Percentiles rank a stretch among this genome's conserved stretches.
These are phyloP conservation scores for Gymnocheta viridis DNA, from an alignment of 2,888 invertebrate species.

Conservation along the genomic window DNA sequence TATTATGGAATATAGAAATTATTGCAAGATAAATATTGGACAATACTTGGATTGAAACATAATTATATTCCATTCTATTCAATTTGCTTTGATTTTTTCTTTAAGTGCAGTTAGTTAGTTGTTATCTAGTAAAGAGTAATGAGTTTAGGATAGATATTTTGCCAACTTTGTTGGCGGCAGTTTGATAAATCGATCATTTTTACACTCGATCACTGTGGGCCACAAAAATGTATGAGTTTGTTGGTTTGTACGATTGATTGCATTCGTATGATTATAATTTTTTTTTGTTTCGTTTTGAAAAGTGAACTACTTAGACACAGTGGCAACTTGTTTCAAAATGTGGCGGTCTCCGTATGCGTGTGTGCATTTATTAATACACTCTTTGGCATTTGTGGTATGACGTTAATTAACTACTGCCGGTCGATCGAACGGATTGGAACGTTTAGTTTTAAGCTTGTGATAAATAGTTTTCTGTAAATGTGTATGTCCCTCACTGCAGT, in stretches of 20 bases:
- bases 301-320: constrained; percentile 66
- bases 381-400: constrained; percentile 78
- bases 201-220: constrained; percentile 60
- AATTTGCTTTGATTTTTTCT: neutral
- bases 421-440: constrained; percentile 68
- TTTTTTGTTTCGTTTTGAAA: neutral
- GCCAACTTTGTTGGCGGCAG: constrained; percentile 61
- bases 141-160: constrained; percentile 41
- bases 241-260: neutral
- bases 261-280: constrained; percentile 1
- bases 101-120: constrained; percentile 29
- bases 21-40: no score
- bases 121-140: constrained; percentile 24
- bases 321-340: constrained; percentile 66
- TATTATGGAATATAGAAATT: no score
- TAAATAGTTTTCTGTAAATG: constrained; percentile 16
- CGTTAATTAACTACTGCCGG: constrained; percentile 82
- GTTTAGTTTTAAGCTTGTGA: constrained; percentile 31
- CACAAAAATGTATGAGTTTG: constrained; percentile 29
- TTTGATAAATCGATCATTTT: constrained; percentile 67
- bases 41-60: no score
- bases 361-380: constrained; percentile 72
- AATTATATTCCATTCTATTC: neutral
- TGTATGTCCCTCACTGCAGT: constrained; percentile 49
- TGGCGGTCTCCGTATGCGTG: constrained; percentile 56